Evolutionary conservation across 1,140 invertebrate genomes (phyloP), one percentile per base, ranked within the genome.

Genomic region (Drosophila pachea): DNA sequence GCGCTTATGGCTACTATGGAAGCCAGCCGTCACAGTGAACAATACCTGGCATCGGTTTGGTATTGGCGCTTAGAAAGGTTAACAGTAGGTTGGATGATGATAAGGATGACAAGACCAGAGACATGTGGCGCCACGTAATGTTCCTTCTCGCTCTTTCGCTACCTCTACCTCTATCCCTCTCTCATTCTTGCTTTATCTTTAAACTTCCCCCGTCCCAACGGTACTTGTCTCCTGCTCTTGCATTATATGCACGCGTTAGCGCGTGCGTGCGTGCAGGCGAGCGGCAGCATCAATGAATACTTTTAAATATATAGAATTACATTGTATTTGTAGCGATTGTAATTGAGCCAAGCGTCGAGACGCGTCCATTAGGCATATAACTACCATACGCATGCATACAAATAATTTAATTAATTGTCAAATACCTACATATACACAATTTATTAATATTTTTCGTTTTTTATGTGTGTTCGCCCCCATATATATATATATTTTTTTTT

Each of bases 1-100:
- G 89, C 56, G 78, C 90, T 16, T 89, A 89, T 52, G 78, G 87
- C 2, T 89, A 88, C 38, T 88, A 89, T 14, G 31, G 88, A 35
- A 86, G 87, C 53, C 88, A 89, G 52, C 88, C 88, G 62, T 86
- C 86, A 16, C 88, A 89, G 72, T 84, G 78, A 83, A 38, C 40
- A 65, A 35, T 42, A 38, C 50, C 12, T 66, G 56, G 31, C 31
- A 42, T 22, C 40, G 40, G 33, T 35, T 35, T 29, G 5, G 9
- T 7, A 54, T n/a, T 31, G 12, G 32, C 22, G 22, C 22, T 22
- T 22, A 22, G 22, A 22, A 22, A 22, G 22, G 22, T 22, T 22
- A 22, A 22, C 49, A 43, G 9, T 22, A 47, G 16, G 16, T 11
- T 53, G 5, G 14, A 53, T 29, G 11, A 38, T 8, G 7, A n/a